Evolutionary conservation across 2,888 invertebrate species (phyloP), one percentile per base, ranked within the genome.

Genomic region (Bombylius discolor): DNA sequence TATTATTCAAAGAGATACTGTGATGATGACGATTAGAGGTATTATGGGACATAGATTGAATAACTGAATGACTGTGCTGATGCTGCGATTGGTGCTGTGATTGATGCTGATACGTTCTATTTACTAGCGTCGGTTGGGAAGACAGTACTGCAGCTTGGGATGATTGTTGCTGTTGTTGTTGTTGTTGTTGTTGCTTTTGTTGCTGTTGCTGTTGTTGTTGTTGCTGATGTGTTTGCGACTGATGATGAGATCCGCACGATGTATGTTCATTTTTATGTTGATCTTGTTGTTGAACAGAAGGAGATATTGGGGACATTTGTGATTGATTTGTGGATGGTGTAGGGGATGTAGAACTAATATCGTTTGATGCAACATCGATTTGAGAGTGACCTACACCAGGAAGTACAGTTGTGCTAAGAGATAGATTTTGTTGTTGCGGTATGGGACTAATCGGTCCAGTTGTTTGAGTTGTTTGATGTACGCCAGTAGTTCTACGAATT

Each of bases 381-480:
- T 61, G 55, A 6, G 47, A n/a, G 5, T 23, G 47, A 7, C 36
- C 39, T 3, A 55, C 48, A 8, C 42, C 34, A 2, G 51, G 39
- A 2, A 39, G 34, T 51, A 50, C n/a, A n/a, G 51, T 44, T 32
- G 51, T 51, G 4, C 51, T 51, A 3, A 55, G 42, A 2, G 55
- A 47, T 11, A 51, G 23, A 42, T 42, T 53, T 48, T 63, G 64
- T 39, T 66, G 65, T 54, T 69, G 64, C 12, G 73, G 72, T 5
- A 73, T 66, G 4, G 74, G 74, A 44, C 74, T 74, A 5, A 74
- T 70, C 0, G 74, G 74, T 0, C 74, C 74, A n/a, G 74, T 74
- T 13, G 73, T 74, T 58, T 74, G 74, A 1, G 74, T 74, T 5
- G 74, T 74, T 56, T 74, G 74, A 60, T 74, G 74, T 1, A 74